Conservation (phyloP, 92 coral and sea anemone genomes). For the Parazoanthus darwini region DNA sequence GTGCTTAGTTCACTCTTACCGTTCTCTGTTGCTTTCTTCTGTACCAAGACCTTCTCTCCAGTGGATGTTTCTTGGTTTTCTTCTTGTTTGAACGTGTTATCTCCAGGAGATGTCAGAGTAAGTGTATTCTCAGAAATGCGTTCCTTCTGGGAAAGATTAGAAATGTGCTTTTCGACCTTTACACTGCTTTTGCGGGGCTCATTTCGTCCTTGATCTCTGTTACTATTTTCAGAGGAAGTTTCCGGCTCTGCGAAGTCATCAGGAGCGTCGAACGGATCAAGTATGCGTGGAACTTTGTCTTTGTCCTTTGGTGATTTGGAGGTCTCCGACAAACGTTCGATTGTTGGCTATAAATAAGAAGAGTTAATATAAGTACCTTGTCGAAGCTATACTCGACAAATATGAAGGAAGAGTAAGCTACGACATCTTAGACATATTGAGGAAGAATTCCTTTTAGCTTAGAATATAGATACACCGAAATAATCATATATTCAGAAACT, state of each 20-base stretch:
- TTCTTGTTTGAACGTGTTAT: not conserved
- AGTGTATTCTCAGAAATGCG: too few relatives aligned
- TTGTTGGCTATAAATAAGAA: not conserved
- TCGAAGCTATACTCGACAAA: too few relatives aligned
- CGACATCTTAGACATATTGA: too few relatives aligned
- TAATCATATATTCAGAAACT: too few relatives aligned
- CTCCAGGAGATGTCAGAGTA: not conserved
- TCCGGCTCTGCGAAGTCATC: not conserved
- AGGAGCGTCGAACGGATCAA: not conserved
- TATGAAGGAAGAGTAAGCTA: too few relatives aligned
- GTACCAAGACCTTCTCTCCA: not conserved
- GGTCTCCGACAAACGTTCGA: not conserved
- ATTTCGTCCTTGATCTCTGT: too few relatives aligned
- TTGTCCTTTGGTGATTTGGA: not conserved
- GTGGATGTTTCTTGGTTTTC: not conserved
- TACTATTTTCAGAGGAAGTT: not conserved
- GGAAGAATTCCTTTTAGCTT: too few relatives aligned
- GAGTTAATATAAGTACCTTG: too few relatives aligned
- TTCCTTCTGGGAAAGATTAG: too few relatives aligned
- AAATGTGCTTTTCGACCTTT: not conserved
- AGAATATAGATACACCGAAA: too few relatives aligned
- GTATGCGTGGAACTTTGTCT: not conserved
- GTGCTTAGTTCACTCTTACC: not conserved
- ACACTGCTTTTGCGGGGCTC: not conserved
- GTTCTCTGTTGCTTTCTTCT: not conserved